Conservation (phyloP, 2,797 vertebrate genomes). For the Synaphobranchus kaupii region DNA sequence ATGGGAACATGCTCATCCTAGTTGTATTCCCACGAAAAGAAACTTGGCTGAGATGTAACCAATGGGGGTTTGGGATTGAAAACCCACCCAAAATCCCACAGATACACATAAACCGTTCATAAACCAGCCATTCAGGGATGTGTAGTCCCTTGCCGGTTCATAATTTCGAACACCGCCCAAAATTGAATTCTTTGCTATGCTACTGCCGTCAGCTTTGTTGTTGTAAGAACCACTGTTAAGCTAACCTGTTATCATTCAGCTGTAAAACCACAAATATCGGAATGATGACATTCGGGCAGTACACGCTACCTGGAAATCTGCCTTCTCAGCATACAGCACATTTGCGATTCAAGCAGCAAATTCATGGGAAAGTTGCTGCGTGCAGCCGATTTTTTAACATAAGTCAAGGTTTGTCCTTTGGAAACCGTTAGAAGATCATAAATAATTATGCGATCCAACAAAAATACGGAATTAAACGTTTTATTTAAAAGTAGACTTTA, state of each 20-base stretch:
- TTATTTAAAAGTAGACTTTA: neutral
- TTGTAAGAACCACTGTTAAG: neutral
- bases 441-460: neutral
- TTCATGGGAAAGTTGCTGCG: neutral
- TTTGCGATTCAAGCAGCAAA: neutral
- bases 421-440: neutral
- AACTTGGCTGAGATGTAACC: neutral
- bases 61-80: too few species aligned
- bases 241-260: neutral
- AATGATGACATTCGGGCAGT: neutral
- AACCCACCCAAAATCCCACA: too few species aligned
- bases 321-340: slow-evolving; percentile 1
- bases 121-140: too few species aligned
- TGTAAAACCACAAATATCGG: neutral
- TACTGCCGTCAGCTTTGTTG: neutral
- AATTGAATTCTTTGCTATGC: too few species aligned
- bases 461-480: neutral
- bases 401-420: neutral
- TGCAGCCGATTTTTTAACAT: neutral
- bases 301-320: neutral
- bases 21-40: neutral
- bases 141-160: too few species aligned
- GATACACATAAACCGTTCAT: too few species aligned
- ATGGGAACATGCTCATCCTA: neutral
- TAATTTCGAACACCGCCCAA: too few species aligned